Conservation (phyloP, 2,888 invertebrate species). For the Euzetes globulus region DNA sequence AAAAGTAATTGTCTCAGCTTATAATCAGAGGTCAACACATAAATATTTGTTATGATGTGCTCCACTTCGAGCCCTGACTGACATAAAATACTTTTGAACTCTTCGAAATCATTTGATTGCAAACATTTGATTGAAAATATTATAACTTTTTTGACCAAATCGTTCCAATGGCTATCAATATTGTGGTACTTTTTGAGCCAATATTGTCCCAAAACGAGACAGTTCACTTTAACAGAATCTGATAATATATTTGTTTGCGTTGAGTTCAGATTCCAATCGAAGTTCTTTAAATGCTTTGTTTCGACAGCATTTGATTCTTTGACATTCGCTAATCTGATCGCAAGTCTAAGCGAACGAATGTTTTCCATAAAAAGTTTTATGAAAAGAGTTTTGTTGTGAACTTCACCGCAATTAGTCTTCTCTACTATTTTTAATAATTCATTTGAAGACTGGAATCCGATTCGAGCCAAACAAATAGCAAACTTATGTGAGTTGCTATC, state of each 20-base stretch:
- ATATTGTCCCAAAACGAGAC: constrained; percentile 7
- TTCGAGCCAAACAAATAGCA: constrained; percentile 26
- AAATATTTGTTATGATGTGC: neutral
- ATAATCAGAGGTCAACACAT: neutral
- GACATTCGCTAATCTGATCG: neutral
- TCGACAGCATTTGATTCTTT: neutral
- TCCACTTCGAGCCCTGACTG: neutral
- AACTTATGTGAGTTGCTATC: constrained; percentile 1
- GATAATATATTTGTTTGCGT: neutral
- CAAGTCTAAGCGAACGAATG: neutral
- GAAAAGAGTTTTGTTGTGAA: neutral
- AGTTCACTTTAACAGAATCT: neutral
- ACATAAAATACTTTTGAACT: neutral
- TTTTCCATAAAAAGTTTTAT: neutral
- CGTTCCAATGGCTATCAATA: neutral
- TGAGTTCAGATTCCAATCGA: neutral
- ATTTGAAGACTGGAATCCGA: constrained; percentile 27
- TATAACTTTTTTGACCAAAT: neutral
- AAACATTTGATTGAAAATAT: neutral
- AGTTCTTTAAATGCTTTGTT: neutral
- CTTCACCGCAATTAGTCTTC: neutral
- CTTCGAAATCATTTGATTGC: neutral
- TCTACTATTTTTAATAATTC: neutral
- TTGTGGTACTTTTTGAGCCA: constrained; percentile 2
- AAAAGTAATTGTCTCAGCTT: neutral